Base-by-base conservation (phyloP, 37 sponge, comb jelly and placozoan genomes). In the Geodia barretti region DNA sequence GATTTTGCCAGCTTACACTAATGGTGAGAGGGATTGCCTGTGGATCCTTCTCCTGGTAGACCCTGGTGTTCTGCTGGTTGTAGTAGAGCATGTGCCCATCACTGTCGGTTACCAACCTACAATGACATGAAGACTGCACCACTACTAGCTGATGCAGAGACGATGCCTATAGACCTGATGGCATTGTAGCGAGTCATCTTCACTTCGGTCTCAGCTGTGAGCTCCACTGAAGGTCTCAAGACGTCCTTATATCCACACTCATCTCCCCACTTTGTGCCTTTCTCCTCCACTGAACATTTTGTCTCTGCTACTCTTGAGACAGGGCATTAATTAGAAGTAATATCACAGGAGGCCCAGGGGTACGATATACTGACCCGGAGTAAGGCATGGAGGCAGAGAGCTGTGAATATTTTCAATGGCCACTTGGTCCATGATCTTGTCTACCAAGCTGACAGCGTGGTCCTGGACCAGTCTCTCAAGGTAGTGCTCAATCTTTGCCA, bases 371-470 rank as follows among this genome's bases (percentile, higher is more conserved):
- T 81, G 35, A 94, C 95, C 24, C 54, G 84, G 65, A 69, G 88
- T 91, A 26, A 88, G 70, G 37, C 78, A 83, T 3, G 95, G 95
- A 63, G 95, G 95, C 30, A 94, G 60, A 54, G 79, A 79, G 62
- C 64, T 72, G 60, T 90, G 88, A 8, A 94, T 76, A 43, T 77
- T 39, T 30, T 80, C 68, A 3, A 4, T 40, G 1, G 61, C 32
- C 5, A 93, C 94, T 83, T 93, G 76, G 66, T 95, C 96, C 34
- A 85, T 84, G 28, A 87, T 91, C 29, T 63, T 81, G 78, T 93
- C 94, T 9, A 93, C 60, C n/a, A n/a, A n/a, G 14, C 91, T 84
- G 21, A 79, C 76, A 59, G 80, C 79, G 36, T 82, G 36, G n/a
- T n/a, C n/a, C n/a, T n/a, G n/a, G 26, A 69, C 30, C 33, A 95